These are phyloP conservation scores for Redunca redunca DNA, from an alignment of 2,113 vertebrate genomes.

Conservation along the genomic window DNA sequence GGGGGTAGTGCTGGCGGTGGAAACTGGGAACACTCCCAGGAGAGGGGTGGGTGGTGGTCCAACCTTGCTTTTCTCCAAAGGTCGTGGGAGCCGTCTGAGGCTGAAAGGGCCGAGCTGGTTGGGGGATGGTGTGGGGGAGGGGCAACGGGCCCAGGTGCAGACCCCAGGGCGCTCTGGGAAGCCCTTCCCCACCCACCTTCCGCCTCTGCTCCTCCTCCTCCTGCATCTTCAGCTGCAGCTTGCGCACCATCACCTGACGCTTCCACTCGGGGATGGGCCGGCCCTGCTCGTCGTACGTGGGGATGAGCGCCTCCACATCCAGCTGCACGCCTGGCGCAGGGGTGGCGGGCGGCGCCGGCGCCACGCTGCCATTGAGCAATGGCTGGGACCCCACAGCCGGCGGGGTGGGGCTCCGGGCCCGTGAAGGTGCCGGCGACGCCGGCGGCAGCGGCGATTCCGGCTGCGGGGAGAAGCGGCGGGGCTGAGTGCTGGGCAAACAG, in stretches of 20 bases:
- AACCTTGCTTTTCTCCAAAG: neutral
- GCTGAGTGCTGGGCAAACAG: neutral
- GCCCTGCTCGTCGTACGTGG: conserved; percentile 93
- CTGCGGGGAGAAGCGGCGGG: neutral
- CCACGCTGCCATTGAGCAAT: conserved; percentile 86
- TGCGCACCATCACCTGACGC: conserved; percentile 95
- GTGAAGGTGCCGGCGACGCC: conserved; percentile 45
- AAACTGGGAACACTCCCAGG: neutral
- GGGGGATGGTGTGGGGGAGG: accelerated
- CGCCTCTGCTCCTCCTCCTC: conserved; percentile 94
- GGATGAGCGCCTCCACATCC: conserved; percentile 89
- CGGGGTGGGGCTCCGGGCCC: conserved; percentile 78
- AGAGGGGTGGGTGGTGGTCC: neutral
- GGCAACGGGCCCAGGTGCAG: neutral
- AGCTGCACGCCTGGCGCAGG: conserved; percentile 73
- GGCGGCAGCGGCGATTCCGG: conserved; percentile 41
- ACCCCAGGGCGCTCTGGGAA: neutral
- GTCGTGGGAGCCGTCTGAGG: neutral
- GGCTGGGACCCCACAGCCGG: conserved; percentile 80
- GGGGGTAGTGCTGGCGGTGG: neutral
- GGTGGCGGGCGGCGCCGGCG: conserved; percentile 57
- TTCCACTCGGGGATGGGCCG: conserved; percentile 94
- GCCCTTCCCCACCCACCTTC: conserved; percentile 82
- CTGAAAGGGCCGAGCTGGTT: neutral
- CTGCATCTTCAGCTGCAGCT: conserved; percentile 95